Base-by-base conservation (phyloP, 2,888 invertebrate species). In the Plebejus argus region DNA sequence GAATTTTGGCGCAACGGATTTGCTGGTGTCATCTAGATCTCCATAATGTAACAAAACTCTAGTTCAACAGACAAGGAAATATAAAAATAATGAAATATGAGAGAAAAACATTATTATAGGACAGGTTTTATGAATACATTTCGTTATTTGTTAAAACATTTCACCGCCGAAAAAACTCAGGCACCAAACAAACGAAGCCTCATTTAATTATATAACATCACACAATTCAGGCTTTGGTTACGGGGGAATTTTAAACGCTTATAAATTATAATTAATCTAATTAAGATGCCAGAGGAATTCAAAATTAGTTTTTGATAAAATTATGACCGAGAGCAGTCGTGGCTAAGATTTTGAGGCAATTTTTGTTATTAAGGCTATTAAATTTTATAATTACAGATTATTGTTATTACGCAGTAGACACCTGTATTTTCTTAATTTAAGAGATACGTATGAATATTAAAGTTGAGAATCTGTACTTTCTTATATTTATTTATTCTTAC, bases 141-240 rank as follows among this genome's bases (percentile, higher is more conserved):
- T 53, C 53, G 53, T 74, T 28, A 39, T 18, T 28, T 23, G 74
- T 53, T 28, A 53, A 74, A 23, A 28, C 28, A 53, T 74, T 74
- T 53, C 53, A 18, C 39, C 72, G 39, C 20, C 72, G 28, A 74
- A 70, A 56, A 77, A 56, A 53, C 56, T 72, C 56, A 23, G 23
- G 18, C 53, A 74, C 23, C 28, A 12, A 28, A 18, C 28, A 45
- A 49, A 18, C 23, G 66, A 45, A 75, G 35, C 20, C 35, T 76
- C 33, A 61, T 58, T 76, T 58, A 61, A 61, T 76, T 49, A 58
- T 77, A 45, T 61, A 58, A 72, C 72, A 74, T 77, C 35, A 76
- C 72, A 78, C 76, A 74, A 49, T 53, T 74, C 53, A 53, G 53
- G 74, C 53, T 74, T 74, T 74, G 20, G 74, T 74, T 53, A 49